Evolutionary conservation across 2,113 vertebrate genomes (phyloP).

Genomic region (Gracilinanus agilis): DNA sequence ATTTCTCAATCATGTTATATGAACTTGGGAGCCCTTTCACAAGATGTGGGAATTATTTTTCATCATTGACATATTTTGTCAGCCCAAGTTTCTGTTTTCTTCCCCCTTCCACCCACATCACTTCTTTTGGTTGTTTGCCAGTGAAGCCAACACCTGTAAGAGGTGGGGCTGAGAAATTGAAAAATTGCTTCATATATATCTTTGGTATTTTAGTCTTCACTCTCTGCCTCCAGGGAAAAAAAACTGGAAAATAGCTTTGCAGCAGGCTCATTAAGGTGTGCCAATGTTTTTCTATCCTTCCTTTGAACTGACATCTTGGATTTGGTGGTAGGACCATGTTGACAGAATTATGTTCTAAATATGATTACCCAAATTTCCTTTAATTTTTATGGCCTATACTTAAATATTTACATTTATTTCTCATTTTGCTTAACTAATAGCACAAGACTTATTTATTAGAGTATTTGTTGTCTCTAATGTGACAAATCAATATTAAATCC

Average conservation of each 20-base stretch:
- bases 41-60: constrained; percentile 38
- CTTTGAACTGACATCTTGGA: constrained; percentile 58
- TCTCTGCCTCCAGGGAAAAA: constrained; percentile 44
- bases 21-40: neutral
- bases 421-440: neutral
- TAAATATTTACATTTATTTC: constrained; percentile 22
- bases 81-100: constrained; percentile 51
- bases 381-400: neutral
- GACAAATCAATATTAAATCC: neutral
- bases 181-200: constrained; percentile 67
- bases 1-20: constrained; percentile 21
- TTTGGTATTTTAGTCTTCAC: constrained; percentile 30
- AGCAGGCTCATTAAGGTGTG: constrained; percentile 48
- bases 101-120: constrained; percentile 48
- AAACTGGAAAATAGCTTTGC: constrained; percentile 53
- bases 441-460: constrained; percentile 19
- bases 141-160: constrained; percentile 41
- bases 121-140: constrained; percentile 45
- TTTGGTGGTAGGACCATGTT: constrained; percentile 36
- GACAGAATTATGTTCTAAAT: neutral
- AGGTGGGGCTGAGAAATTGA: constrained; percentile 51
- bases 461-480: neutral
- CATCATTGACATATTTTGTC: constrained; percentile 17
- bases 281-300: constrained; percentile 49
- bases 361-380: constrained; percentile 30